phyloP scores from a whole-genome alignment of 2,888 invertebrate genomes.

The Seladonia tumulorum region DNA sequence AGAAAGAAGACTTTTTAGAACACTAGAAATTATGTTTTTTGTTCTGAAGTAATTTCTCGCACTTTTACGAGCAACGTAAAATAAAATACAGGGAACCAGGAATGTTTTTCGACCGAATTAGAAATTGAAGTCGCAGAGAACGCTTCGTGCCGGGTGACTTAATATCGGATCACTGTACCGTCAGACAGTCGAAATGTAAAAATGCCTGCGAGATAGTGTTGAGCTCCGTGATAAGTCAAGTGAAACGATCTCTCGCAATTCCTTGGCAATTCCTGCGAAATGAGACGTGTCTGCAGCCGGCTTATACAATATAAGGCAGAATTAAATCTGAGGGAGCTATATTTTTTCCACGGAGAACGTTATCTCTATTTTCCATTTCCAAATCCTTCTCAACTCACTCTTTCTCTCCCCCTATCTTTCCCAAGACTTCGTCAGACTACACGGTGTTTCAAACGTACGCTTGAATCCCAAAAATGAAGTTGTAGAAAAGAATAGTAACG shows the following conservation, averaged over 20 bases:
- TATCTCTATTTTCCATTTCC: background rate
- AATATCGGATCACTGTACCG: background rate
- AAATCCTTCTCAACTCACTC: background rate
- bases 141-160: background rate
- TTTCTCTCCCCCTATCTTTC: background rate
- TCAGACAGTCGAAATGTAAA: background rate
- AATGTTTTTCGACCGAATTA: background rate
- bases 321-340: background rate
- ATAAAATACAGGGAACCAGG: background rate
- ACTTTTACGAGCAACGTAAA: too few relatives aligned
- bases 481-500: background rate
- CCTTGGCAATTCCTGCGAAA: constrained; percentile 2
- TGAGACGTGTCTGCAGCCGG: constrained; percentile 3
- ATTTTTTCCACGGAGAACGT: background rate
- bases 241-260: background rate
- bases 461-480: background rate
- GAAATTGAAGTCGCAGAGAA: background rate
- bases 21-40: too few relatives aligned
- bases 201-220: background rate
- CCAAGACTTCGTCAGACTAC: background rate
- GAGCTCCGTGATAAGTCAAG: constrained; percentile 6
- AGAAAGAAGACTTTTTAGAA: too few relatives aligned
- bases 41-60: too few relatives aligned
- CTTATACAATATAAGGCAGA: background rate
- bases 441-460: background rate